A percentile compares a stretch with the other conserved stretches of the same genome.
Evolutionary conservation across 2,113 vertebrate genomes (phyloP).

Genomic region (Vulpes vulpes): DNA sequence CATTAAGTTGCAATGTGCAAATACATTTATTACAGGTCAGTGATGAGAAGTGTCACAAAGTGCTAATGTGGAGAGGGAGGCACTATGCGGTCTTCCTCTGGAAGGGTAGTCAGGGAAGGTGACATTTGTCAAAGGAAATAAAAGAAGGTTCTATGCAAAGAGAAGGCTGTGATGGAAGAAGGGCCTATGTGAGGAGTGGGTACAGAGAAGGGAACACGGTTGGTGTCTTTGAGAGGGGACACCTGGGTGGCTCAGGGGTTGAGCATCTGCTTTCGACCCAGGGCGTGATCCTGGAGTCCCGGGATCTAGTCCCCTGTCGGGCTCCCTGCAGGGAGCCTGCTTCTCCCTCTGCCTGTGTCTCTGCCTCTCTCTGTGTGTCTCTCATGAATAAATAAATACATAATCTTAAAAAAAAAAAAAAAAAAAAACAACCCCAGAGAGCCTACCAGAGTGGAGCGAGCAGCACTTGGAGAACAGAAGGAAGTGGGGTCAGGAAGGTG

Average conservation of each 20-base stretch:
- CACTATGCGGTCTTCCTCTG: not conserved
- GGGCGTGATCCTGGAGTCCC: too few species aligned
- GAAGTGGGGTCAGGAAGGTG: not conserved
- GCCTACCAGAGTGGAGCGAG: fast-evolving
- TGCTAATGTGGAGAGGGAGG: not conserved
- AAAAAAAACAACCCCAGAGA: not conserved
- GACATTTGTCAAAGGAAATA: not conserved
- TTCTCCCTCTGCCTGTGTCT: too few species aligned
- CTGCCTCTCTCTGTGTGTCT: too few species aligned
- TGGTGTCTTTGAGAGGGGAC: not conserved
- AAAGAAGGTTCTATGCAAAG: not conserved
- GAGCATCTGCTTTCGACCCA: too few species aligned
- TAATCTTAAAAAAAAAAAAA: too few species aligned
- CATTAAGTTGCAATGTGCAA: not conserved
- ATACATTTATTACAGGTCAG: not conserved
- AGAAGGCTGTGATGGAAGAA: not conserved
- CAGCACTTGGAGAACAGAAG: fast-evolving
- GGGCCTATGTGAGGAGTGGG: too few species aligned
- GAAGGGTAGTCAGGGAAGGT: not conserved
- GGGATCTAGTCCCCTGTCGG: too few species aligned
- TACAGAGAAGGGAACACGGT: not conserved
- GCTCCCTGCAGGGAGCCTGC: too few species aligned
- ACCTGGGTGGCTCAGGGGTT: too few species aligned
- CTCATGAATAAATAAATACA: too few species aligned
- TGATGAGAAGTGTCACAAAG: not conserved